Conservation (phyloP, 2,888 invertebrate species). For the Hermaeophaga mercurialis region DNA sequence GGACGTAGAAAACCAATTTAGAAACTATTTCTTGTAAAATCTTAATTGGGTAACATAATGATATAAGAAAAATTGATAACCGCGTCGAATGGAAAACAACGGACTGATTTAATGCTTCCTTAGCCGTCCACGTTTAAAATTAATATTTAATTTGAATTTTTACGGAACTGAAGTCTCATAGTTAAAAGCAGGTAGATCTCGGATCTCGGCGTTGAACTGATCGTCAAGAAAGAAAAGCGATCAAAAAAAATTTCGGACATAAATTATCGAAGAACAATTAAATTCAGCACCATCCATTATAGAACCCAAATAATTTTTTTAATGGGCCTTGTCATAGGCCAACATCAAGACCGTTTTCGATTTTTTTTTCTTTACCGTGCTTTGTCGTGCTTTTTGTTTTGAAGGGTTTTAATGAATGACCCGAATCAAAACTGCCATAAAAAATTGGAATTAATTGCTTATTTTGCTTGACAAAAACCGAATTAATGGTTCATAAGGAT, state of each 20-base stretch:
- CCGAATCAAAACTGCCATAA: slow-evolving; percentile 30
- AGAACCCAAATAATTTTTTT: slow-evolving; percentile 36
- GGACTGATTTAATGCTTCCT: slow-evolving; percentile 3
- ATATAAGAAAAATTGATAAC: neutral
- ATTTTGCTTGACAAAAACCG: slow-evolving; percentile 25
- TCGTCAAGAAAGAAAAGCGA: slow-evolving; percentile 23
- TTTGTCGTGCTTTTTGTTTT: slow-evolving; percentile 21
- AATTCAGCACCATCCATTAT: slow-evolving; percentile 38
- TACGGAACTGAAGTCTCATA: slow-evolving; percentile 30
- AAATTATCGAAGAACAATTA: slow-evolving; percentile 37
- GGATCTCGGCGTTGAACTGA: slow-evolving; percentile 20
- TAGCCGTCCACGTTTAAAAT: slow-evolving; percentile 22
- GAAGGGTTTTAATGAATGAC: slow-evolving; percentile 29
- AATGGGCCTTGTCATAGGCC: slow-evolving; percentile 36
- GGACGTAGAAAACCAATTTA: no score
- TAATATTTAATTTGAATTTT: slow-evolving; percentile 34
- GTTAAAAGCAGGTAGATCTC: slow-evolving; percentile 29
- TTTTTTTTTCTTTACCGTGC: slow-evolving; percentile 15
- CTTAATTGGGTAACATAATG: no score
- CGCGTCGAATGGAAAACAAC: slow-evolving; percentile 11
- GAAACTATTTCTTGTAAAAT: no score
- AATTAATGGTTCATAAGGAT: slow-evolving; percentile 21
- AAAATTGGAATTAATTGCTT: slow-evolving; percentile 32
- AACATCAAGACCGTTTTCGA: slow-evolving; percentile 27
- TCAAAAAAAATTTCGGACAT: slow-evolving; percentile 27